Conservation (phyloP, 2,113 vertebrate species). For the Centropus bengalensis region DNA sequence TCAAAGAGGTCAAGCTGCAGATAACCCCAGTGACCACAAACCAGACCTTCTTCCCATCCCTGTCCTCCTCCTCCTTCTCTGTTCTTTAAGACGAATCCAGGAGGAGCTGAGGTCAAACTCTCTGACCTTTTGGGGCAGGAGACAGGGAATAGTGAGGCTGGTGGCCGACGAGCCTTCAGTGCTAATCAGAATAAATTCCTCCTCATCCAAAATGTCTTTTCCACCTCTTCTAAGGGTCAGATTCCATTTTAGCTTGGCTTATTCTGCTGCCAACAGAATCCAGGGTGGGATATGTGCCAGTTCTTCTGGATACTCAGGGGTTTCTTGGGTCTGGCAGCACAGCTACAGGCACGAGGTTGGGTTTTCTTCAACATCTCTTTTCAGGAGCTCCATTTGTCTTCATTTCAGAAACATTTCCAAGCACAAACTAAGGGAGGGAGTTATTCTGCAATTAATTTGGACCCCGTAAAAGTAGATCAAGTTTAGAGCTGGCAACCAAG, state of each 20-base stretch:
- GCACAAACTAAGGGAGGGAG: background rate
- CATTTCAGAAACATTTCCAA: background rate
- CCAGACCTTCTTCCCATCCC: background rate
- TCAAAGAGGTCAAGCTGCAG: conserved; percentile 11
- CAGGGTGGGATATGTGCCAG: background rate
- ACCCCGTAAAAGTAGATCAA: background rate
- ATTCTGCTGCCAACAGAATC: background rate
- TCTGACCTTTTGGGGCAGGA: conserved; percentile 22
- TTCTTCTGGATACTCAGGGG: background rate
- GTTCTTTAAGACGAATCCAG: conserved; percentile 14
- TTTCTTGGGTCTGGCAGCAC: background rate
- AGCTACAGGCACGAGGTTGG: background rate
- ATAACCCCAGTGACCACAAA: background rate
- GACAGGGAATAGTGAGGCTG: conserved; percentile 28
- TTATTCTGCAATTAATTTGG: background rate
- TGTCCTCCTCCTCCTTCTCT: background rate
- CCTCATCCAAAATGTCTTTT: conserved; percentile 20
- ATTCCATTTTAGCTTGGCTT: background rate
- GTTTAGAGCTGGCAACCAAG: background rate
- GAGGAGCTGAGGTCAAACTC: conserved; percentile 37
- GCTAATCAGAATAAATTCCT: conserved; percentile 67
- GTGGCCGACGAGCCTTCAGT: conserved; percentile 62
- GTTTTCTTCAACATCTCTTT: background rate
- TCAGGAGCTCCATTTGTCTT: background rate
- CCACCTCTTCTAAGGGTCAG: conserved; percentile 24